phyloP scores from a whole-genome alignment of 1,140 invertebrate species.

The Branchinecta lynchi region DNA sequence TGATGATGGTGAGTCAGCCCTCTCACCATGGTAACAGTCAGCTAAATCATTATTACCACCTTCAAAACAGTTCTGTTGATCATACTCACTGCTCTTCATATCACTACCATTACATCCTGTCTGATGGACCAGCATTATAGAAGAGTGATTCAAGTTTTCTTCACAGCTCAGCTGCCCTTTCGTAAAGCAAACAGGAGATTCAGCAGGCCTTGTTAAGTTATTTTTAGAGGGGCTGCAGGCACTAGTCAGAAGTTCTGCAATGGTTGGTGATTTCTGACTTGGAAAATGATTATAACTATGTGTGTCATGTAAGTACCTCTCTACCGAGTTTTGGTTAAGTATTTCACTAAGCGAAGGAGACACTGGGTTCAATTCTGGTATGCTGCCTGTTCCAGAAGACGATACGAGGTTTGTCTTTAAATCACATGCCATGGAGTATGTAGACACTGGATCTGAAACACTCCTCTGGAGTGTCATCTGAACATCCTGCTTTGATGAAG shows the following conservation, averaged over 20 bases:
- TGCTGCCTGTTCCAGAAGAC: background rate
- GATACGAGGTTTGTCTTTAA: background rate
- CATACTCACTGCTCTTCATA: background rate
- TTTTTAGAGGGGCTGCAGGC: background rate
- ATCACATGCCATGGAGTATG: background rate
- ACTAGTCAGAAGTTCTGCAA: background rate
- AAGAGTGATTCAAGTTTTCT: background rate
- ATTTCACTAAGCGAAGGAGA: background rate
- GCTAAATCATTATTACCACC: background rate
- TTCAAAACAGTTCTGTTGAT: background rate
- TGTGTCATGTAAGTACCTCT: background rate
- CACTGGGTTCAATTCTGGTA: background rate
- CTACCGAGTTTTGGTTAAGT: background rate
- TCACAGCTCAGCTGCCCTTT: background rate
- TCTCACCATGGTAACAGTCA: background rate
- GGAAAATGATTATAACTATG: slow-evolving; percentile 1
- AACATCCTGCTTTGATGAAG: background rate
- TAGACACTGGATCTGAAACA: background rate
- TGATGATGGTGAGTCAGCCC: background rate
- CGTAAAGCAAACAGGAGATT: background rate
- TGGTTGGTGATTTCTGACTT: background rate
- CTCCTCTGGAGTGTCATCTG: background rate
- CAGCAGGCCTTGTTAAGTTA: background rate
- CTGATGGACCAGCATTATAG: background rate
- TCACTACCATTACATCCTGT: background rate